Evolutionary conservation across 2,888 invertebrate species (phyloP), one percentile per base, ranked within the genome.

Genomic region (Vesta saturnalis): DNA sequence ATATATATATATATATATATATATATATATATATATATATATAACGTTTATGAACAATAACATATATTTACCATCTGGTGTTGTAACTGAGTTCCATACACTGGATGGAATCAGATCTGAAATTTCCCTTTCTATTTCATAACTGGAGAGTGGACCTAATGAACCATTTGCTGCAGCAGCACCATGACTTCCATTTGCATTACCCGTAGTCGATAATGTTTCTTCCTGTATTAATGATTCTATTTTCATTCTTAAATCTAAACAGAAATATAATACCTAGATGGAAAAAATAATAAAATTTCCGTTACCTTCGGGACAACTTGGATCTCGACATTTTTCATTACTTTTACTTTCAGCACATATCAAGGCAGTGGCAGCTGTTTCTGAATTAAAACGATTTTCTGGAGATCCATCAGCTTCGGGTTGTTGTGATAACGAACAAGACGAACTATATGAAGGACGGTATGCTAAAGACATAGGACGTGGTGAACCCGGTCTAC

Each of bases 181-280:
- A 63, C 80, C 81, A 67, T 82, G 81, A 67, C 81, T 82, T 52
- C 83, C 83, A 72, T 80, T 82, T 56, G 80, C 79, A 47, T 75
- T 77, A 52, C 78, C 82, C 57, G 83, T 83, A 74, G 81, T 81
- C 71, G 81, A 81, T 14, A 83, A 79, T 61, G 82, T 82, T 69
- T 83, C 83, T 59, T 80, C 80, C 66, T 79, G 76, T 30, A 78
- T 69, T 54, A 80, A 78, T 55, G 85, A 84, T 82, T 91, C 91
- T 83, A 87, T 89, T 82, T 93, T 93, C 79, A 93, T 91, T 80
- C 93, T 89, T 84, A 94, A 87, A 87, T 94, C 93, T 91, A n/a
- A n/a, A n/a, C n/a, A n/a, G n/a, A n/a, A n/a, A n/a, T n/a, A n/a
- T n/a, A n/a, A 87, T 73, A 85, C 87, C 56, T n/a, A n/a, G n/a